Evolutionary conservation across 2,113 vertebrate genomes (phyloP).

Genomic region (Actenoides hombroni): DNA sequence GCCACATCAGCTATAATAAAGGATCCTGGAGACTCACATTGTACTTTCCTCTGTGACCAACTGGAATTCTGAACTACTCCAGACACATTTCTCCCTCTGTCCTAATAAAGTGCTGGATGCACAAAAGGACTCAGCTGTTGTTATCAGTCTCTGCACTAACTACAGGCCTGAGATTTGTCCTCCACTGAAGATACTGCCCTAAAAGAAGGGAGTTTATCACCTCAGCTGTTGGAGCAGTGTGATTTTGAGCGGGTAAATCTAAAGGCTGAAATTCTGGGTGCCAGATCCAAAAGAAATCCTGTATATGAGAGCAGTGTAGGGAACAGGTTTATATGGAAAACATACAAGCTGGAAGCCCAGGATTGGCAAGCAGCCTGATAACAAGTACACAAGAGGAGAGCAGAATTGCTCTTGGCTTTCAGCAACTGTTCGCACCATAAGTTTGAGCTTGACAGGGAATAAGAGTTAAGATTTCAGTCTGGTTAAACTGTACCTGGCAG

Average conservation of each 20-base stretch:
- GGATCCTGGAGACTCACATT: background rate
- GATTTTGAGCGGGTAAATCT: background rate
- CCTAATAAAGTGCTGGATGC: background rate
- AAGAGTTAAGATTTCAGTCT: background rate
- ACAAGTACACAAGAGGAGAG: background rate
- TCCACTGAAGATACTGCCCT: background rate
- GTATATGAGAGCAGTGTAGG: background rate
- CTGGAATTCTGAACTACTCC: background rate
- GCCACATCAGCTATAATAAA: background rate
- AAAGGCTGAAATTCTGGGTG: background rate
- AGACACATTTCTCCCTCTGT: background rate
- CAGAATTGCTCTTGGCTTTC: background rate
- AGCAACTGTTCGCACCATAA: accelerated
- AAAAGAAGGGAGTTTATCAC: background rate
- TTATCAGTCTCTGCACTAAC: background rate
- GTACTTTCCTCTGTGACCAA: background rate
- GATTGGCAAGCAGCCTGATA: background rate
- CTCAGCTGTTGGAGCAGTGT: background rate
- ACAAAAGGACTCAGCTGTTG: background rate
- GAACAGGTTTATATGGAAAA: background rate
- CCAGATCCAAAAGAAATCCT: background rate
- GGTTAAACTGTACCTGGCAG: conserved; percentile 76
- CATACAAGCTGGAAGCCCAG: background rate
- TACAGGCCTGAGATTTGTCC: background rate
- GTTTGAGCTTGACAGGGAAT: background rate